Evolutionary conservation across 2,797 vertebrate genomes (phyloP), one percentile per base, ranked within the genome.

Genomic region (Orientallactaga sibirica): DNA sequence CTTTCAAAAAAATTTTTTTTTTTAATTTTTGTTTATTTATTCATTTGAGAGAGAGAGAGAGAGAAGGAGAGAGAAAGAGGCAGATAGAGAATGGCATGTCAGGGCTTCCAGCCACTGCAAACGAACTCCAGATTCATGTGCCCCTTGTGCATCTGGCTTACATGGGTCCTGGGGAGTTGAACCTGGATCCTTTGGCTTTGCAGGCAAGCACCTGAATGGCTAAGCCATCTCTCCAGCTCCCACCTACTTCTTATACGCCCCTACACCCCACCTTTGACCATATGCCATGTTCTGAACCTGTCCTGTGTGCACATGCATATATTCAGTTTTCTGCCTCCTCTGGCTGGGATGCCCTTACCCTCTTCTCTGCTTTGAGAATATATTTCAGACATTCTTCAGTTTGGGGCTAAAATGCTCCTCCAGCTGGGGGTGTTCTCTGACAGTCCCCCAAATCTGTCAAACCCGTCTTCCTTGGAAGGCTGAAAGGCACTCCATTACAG

Each of bases 321-420:
- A 11, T 68, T 78, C 18, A n/a, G 55, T 6, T 27, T 87, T 87
- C 62, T 37, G 0, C 64, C 27, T 24, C 62, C 11, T 37, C 75
- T 37, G 18, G 22, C 91, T n/a, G 3, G 11, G 24, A 64, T 52
- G 41, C 20, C 7, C 11, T 86, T 90, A 79, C 24, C 75, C 18
- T 77, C 41, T 19, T 68, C 33, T 61, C 89, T 81, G 41, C 55
- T 73, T 66, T 10, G 41, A 70, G 11, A 41, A 6, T 18, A 33
- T 62, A 71, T 75, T 48, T 76, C 10, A 77, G 90, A 75, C 64
- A 33, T 78, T 93, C 67, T 76, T 66, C 41, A 73, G 67, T 66
- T 82, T n/a, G 70, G 64, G 61, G 85, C 64, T 91, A 87, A 78
- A 85, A 86, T 74, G 78, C 75, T 62, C 66, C 33, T 41, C 70